Conservation (phyloP, 2,113 vertebrate genomes). For the Willisornis vidua region DNA sequence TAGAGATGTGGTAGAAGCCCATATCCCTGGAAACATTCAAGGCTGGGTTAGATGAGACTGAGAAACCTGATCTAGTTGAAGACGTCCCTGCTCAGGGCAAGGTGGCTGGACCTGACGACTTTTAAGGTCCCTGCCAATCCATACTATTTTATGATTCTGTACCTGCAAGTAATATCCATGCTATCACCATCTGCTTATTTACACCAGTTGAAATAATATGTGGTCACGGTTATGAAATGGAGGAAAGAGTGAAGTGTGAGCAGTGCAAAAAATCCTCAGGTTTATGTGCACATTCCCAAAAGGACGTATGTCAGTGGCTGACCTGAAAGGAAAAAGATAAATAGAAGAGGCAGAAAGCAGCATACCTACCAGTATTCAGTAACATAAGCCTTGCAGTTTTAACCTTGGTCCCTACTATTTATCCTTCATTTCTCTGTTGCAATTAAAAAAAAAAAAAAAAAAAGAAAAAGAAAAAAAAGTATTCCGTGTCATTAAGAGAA, state of each 20-base stretch:
- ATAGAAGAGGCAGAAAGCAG: not conserved
- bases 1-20: not conserved
- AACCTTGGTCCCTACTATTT: not conserved
- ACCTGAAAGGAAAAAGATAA: not conserved
- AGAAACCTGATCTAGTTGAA: not conserved
- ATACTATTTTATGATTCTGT: not conserved
- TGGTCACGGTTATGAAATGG: not conserved
- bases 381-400: not conserved
- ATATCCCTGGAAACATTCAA: not conserved
- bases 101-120: not conserved
- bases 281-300: not conserved
- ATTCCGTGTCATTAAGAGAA: not conserved
- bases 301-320: not conserved
- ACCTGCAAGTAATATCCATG: not conserved
- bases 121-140: not conserved
- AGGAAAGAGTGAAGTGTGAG: not conserved
- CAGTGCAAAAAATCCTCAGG: too few species aligned
- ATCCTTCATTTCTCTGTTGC: not conserved
- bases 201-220: not conserved
- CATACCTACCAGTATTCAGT: not conserved
- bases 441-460: not conserved
- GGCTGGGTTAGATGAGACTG: fast-evolving
- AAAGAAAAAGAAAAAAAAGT: not conserved
- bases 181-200: not conserved
- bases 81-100: not conserved